Conservation (phyloP, 1,140 invertebrate species). For the Meteorus sp. region DNA sequence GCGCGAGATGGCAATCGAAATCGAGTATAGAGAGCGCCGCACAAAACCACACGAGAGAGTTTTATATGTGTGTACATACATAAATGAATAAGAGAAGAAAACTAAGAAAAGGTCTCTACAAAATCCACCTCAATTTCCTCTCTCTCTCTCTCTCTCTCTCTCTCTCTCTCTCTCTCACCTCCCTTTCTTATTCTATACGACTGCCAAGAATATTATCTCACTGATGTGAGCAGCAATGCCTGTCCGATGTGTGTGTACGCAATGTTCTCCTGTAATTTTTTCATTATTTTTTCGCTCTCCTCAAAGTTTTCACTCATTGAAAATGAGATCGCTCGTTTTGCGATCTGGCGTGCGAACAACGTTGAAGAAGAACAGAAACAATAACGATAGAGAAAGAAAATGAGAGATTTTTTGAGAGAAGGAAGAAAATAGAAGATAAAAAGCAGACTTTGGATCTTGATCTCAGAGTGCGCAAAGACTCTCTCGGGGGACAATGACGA, state of each 20-base stretch:
- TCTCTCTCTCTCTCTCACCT: no score
- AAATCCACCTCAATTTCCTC: no score
- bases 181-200: no score
- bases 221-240: background rate
- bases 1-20: background rate
- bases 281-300: no score
- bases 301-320: background rate
- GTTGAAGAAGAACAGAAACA: background rate
- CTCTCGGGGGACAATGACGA: conserved; percentile 20
- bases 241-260: no score
- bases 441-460: conserved; percentile 16
- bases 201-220: conserved; percentile 17
- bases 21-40: background rate
- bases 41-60: background rate
- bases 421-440: background rate
- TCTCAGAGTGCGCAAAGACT: conserved; percentile 15
- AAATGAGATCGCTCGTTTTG: conserved; percentile 13
- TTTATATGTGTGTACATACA: no score
- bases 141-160: no score
- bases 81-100: background rate
- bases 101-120: no score
- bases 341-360: conserved; percentile 9
- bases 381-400: background rate
- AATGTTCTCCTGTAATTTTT: no score
- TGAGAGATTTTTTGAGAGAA: background rate